Base-by-base conservation (phyloP, 2,797 vertebrate species). In the Gouania willdenowi region DNA sequence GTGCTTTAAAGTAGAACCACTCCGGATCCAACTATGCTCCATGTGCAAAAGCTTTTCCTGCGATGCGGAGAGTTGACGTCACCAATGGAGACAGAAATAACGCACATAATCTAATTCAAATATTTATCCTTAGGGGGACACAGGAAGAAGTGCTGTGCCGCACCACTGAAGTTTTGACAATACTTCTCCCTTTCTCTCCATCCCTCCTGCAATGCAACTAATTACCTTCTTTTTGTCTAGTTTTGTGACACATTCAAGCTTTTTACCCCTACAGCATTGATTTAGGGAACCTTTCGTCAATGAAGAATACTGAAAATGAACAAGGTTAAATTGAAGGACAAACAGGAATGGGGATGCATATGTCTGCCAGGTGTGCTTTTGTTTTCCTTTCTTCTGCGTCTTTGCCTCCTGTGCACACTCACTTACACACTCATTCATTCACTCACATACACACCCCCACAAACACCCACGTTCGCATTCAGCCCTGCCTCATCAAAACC, bases 1-100 rank as follows among this genome's bases (percentile, higher is more conserved):
- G 25, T 11, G 31, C 52, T 71, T 56, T 13, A 14, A 66, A 66
- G 66, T 43, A 53, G 13, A n/a, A 55, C 29, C 37, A 40, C 43
- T 68, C 45, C 3, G 36, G 51, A 55, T 39, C 48, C 61, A 58
- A 44, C 3, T 4, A 46, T 29, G 23, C 32, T 62, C 39, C 4
- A 3, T 36, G 40, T 51, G 44, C 3, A 2, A 61, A 42, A 64
- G 48, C 3, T 4, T 40, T 57, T 61, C 42, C 56, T 44, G 39
- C 57, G 45, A 66, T 40, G 67, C 34, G 6, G 19, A 37, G 41
- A 45, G 59, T 34, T 28, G 9, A 51, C 66, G 48, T 84, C 81
- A 80, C 28, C 1, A 20, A 37, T 19, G 25, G 55, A 61, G 69
- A 73, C 76, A 58, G 52, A 77, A 79, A 85, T 85, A 81, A 79